Conservation (phyloP, 2,113 vertebrate genomes). For the Triplophysa dalaica region DNA sequence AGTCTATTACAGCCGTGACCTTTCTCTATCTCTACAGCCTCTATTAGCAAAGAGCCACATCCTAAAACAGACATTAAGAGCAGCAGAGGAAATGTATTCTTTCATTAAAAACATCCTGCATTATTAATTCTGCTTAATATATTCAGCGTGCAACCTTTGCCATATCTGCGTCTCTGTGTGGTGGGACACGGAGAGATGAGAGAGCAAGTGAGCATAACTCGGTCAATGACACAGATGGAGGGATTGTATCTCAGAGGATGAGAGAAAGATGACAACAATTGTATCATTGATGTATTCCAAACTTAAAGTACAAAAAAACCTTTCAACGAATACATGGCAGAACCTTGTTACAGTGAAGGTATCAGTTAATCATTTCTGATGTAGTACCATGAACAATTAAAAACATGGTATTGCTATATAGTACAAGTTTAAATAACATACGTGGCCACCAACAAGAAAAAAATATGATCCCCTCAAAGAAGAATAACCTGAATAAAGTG, state of each 20-base stretch:
- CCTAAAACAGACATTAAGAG: conserved; percentile 52
- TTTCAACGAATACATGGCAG: no score
- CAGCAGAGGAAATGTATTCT: conserved; percentile 56
- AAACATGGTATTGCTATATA: no score
- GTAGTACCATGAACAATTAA: no score
- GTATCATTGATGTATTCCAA: no score
- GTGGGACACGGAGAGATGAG: conserved; percentile 24
- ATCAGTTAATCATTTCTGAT: no score
- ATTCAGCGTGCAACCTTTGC: conserved; percentile 32
- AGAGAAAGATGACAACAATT: conserved; percentile 4
- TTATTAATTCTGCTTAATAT: conserved; percentile 59
- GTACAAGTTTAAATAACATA: no score
- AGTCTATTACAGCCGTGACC: conserved; percentile 87
- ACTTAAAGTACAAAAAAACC: no score
- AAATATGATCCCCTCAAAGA: not conserved
- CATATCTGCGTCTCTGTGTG: conserved; percentile 29
- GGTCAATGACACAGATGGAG: conserved; percentile 3
- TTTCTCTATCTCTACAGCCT: conserved; percentile 87
- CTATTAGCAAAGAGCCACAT: conserved; percentile 80
- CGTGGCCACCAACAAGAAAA: no score
- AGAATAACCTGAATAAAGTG: conserved; percentile 14
- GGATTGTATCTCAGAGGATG: conserved; percentile 26
- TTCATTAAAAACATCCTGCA: conserved; percentile 63
- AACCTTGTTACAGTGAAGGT: not conserved
- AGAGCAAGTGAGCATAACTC: not conserved